These are phyloP conservation scores for Pipistrellus kuhlii DNA, from an alignment of 2,797 vertebrate species.

Conservation along the genomic window DNA sequence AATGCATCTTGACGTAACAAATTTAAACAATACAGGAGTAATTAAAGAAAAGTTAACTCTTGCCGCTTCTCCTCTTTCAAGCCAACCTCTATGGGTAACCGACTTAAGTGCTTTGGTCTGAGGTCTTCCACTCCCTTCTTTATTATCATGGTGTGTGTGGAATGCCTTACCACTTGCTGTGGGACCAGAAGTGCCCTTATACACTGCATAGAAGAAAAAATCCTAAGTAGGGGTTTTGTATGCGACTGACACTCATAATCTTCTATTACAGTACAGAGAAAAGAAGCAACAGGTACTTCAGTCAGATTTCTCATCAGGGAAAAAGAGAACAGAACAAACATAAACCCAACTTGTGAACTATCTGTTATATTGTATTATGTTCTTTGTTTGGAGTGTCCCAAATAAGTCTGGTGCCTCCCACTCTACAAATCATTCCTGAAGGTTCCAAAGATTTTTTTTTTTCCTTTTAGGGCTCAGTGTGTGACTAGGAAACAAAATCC, in stretches of 20 bases:
- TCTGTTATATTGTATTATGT: neutral
- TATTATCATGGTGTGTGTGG: neutral
- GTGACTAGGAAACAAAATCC: conserved; percentile 2
- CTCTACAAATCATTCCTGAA: neutral
- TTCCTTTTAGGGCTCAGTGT: neutral
- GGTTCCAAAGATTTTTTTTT: neutral
- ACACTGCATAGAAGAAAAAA: fast-evolving
- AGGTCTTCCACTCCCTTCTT: neutral
- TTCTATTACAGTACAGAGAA: neutral
- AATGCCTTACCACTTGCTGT: neutral
- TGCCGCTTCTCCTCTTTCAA: neutral
- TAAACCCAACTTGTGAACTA: neutral
- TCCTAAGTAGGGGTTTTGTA: neutral
- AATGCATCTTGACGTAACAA: neutral
- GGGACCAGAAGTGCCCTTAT: neutral
- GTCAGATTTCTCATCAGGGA: neutral
- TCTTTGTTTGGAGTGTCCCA: neutral
- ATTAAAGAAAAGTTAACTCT: neutral
- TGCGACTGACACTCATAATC: neutral
- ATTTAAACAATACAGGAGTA: neutral
- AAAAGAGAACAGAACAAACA: no score
- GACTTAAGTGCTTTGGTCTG: neutral
- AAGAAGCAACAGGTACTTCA: neutral
- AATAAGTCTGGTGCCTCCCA: neutral
- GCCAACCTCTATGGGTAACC: neutral